These are phyloP conservation scores for Lagopus leucura DNA, from an alignment of 2,113 vertebrate species.

Conservation along the genomic window DNA sequence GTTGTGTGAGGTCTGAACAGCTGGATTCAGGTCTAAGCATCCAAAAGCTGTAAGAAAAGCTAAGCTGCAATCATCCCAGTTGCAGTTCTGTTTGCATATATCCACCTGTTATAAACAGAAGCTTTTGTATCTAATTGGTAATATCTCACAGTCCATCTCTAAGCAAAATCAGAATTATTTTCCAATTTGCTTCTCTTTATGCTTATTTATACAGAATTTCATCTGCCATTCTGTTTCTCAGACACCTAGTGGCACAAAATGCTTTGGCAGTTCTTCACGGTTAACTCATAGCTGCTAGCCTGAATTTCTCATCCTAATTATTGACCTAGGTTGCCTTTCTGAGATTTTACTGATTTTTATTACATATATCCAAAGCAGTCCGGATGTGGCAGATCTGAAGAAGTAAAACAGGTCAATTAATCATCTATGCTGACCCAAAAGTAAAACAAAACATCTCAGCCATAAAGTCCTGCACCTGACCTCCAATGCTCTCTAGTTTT, in stretches of 20 bases:
- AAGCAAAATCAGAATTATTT: neutral
- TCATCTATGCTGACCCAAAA: neutral
- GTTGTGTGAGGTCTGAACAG: neutral
- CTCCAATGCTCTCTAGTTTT: neutral
- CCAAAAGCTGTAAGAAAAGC: neutral
- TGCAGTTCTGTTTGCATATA: neutral
- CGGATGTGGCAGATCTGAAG: neutral
- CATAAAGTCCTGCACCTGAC: neutral
- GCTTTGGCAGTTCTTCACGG: neutral
- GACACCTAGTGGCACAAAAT: neutral
- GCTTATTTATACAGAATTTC: neutral
- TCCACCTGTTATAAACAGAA: neutral
- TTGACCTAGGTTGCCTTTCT: neutral
- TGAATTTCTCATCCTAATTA: neutral
- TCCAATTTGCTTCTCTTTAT: neutral
- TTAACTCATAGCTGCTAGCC: neutral
- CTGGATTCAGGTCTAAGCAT: neutral
- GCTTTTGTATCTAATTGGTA: neutral
- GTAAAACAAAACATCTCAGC: neutral
- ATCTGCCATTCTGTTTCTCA: neutral
- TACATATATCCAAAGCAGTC: neutral
- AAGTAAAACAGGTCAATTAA: neutral
- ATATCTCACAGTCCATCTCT: neutral
- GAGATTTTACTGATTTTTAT: neutral
- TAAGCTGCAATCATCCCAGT: neutral